Evolutionary conservation across 2,888 invertebrate species (phyloP), one percentile per base, ranked within the genome.

Genomic region (Scaptomyza tumidula): DNA sequence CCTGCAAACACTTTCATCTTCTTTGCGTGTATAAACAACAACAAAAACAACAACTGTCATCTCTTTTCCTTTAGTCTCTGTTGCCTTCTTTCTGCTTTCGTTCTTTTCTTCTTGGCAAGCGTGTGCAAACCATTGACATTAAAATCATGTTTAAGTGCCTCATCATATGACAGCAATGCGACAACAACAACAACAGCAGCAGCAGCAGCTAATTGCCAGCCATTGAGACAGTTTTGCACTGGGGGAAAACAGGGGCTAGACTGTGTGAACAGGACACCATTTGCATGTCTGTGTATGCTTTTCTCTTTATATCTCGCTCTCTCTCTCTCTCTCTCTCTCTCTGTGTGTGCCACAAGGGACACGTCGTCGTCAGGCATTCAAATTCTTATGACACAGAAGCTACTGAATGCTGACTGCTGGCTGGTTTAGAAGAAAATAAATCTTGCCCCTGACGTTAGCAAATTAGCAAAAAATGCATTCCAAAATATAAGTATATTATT

Each of bases 81-180:
- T n/a, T 6, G 6, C 9, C 9, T 33, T 3, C 10, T 33, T 33
- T 29, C 6, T 5, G 6, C 33, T 10, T 33, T 55, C 6, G 13
- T 9, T 52, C n/a, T 31, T 54, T 45, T 45, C 46, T 56, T 58
- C 70, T 46, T 68, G 56, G 53, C 62, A 77, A 39, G 39, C 39
- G 70, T 61, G 67, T 67, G 63, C 74, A 75, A 86, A 72, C 81
- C 90, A 86, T 90, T 89, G 89, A 89, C 90, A 90, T 90, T 90
- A 89, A 90, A 90, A 84, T 89, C 90, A 89, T 89, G 89, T 80
- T 89, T 89, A 89, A 89, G 90, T 80, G 82, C 79, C 80, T 83
- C 74, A 79, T 79, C 74, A 79, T 79, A 74, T 80, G 87, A 79
- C 78, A 76, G 84, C 80, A 83, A 78, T 75, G 73, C 70, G 75